These are phyloP conservation scores for Paratrypauchen microcephalus DNA, from an alignment of 2,797 vertebrate genomes.

Conservation along the genomic window DNA sequence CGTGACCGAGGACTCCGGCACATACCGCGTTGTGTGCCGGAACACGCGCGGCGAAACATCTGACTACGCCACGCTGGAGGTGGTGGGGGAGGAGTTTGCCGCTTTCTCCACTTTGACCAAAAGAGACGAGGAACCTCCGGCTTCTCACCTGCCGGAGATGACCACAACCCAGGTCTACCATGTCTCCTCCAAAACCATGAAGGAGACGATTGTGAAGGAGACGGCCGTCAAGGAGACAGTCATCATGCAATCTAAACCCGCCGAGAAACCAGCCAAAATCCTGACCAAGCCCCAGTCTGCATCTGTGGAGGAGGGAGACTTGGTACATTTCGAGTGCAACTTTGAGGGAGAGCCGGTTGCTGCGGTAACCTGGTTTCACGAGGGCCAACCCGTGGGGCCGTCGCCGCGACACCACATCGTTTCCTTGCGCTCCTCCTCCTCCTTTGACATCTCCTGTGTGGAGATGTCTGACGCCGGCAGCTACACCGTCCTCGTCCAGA, in stretches of 20 bases:
- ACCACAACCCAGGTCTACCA: slow-evolving; percentile 88
- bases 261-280: slow-evolving; percentile 77
- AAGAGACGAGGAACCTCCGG: slow-evolving; percentile 87
- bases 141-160: slow-evolving; percentile 84
- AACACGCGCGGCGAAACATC: slow-evolving; percentile 94
- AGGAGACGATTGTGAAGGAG: slow-evolving; percentile 69
- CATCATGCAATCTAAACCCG: slow-evolving; percentile 36
- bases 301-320: slow-evolving; percentile 86
- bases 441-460: slow-evolving; percentile 88
- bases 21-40: slow-evolving; percentile 90
- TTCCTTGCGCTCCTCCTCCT: slow-evolving; percentile 85
- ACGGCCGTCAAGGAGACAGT: slow-evolving; percentile 80
- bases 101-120: slow-evolving; percentile 82
- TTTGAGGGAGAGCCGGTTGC: slow-evolving; percentile 90
- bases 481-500: slow-evolving; percentile 90
- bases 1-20: slow-evolving; percentile 90
- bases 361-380: slow-evolving; percentile 84
- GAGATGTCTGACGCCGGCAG: slow-evolving; percentile 89
- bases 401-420: slow-evolving; percentile 84
- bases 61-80: slow-evolving; percentile 94
- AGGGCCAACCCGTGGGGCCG: slow-evolving; percentile 78
- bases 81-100: slow-evolving; percentile 86
- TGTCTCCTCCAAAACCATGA: slow-evolving; percentile 66
- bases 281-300: slow-evolving; percentile 89
- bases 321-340: slow-evolving; percentile 88